Conservation (phyloP, 2,797 vertebrate genomes). For the Diplodus sargus region DNA sequence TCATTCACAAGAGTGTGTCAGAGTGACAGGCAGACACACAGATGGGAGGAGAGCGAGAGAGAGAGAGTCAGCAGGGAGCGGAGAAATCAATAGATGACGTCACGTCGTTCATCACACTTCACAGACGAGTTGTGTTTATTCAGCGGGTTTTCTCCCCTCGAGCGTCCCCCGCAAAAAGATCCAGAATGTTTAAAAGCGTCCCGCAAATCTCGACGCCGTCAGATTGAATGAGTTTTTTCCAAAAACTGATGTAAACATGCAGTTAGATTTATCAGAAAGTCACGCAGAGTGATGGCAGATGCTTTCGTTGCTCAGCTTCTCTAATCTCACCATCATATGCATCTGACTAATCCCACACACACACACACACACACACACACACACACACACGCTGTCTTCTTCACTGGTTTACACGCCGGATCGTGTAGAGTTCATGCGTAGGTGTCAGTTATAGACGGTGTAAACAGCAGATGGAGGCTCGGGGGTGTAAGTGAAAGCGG, state of each 20-base stretch:
- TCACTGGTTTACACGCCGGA: too few species aligned
- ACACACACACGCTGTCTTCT: not conserved
- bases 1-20: conserved; percentile 58
- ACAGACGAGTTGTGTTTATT: conserved; percentile 3
- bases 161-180: not conserved
- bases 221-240: conserved; percentile 40
- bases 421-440: not conserved
- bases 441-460: too few species aligned
- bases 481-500: too few species aligned
- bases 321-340: conserved; percentile 50
- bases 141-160: not conserved
- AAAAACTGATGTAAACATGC: conserved; percentile 2
- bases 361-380: not conserved
- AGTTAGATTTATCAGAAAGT: not conserved
- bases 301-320: conserved; percentile 12
- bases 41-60: conserved; percentile 37
- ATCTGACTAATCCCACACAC: conserved; percentile 37
- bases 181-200: conserved; percentile 7
- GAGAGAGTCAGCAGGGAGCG: conserved; percentile 33
- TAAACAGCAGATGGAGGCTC: too few species aligned
- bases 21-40: conserved; percentile 52
- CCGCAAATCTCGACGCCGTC: conserved; percentile 43
- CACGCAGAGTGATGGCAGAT: conserved; percentile 11
- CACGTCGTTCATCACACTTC: conserved; percentile 27
- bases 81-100: conserved; percentile 49